Conservation (phyloP, 2,113 vertebrate genomes). For the Cervus canadensis region DNA sequence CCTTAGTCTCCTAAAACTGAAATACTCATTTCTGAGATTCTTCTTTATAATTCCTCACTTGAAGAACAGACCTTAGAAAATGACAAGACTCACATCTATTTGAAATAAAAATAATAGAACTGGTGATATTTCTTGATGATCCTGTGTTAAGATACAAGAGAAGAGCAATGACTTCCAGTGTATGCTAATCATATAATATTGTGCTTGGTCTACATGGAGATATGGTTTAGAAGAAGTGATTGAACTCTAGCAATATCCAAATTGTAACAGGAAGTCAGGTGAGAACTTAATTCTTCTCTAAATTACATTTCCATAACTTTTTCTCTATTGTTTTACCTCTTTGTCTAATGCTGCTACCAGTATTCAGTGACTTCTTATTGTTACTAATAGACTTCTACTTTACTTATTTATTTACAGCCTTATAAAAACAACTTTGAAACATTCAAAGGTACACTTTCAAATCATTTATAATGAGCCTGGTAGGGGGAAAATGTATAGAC, state of each 20-base stretch:
- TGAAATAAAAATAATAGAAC: constrained; percentile 52
- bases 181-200: neutral
- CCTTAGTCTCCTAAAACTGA: constrained; percentile 52
- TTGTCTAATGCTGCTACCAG: neutral
- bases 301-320: constrained; percentile 12
- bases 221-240: constrained; percentile 4
- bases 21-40: constrained; percentile 47
- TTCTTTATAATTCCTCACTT: constrained; percentile 53
- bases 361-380: neutral
- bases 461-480: neutral
- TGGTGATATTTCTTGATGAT: constrained; percentile 25
- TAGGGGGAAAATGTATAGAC: neutral
- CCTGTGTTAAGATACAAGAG: neutral
- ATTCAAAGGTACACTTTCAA: neutral
- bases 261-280: neutral
- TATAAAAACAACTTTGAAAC: neutral
- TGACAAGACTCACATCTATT: constrained; percentile 46
- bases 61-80: constrained; percentile 49
- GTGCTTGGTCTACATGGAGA: neutral
- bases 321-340: neutral
- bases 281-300: constrained; percentile 13
- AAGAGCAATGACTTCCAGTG: constrained; percentile 3
- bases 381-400: constrained; percentile 13
- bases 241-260: constrained; percentile 1
- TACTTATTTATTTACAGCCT: constrained; percentile 32